Evolutionary conservation across 1,140 invertebrate genomes (phyloP), one percentile per base, ranked within the genome.

Genomic region (Chrysopa pallens): DNA sequence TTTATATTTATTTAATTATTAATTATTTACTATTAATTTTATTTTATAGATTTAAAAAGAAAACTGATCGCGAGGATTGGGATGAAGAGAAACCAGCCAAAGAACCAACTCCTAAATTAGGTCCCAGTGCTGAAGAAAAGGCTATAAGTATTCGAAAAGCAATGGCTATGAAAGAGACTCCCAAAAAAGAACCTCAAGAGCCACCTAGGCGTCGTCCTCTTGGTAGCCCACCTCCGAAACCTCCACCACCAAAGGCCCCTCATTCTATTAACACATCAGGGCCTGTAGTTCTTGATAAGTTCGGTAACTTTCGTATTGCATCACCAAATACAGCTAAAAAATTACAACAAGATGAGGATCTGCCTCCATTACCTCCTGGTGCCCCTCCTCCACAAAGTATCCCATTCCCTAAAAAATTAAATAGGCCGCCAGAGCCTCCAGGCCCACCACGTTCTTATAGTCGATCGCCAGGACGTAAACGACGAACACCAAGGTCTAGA

Each of bases 211-310:
- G n/a, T 33, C 8, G 8, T 6, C 31, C 31, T 11, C 8, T 11
- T 11, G 8, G n/a, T 11, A 33, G 31, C 8, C 54, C 4, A 45
- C 51, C 36, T 36, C 40, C 8, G 55, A 41, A 41, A 41, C 39
- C 56, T 9, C 57, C 57, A 47, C 57, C 58, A 42, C 53, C 58
- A 12, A 56, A 52, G 23, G 17, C 17, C 5, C 53, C 52, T 29
- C 28, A 29, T 47, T 36, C 56, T 6, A 46, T 56, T 39, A 54
- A 60, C 31, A 53, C 45, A 27, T 51, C 52, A 35, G 58, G 58
- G 14, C 64, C 66, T 31, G 57, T 68, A 37, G 73, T 76, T 23
- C 58, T 78, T 46, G 76, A 78, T 56, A 78, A 77, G 58, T 74
- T 79, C 49, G 76, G 76, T 4, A 69, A 73, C 42, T 69, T 77